phyloP scores from a whole-genome alignment of 1,140 invertebrate species.

The Chironomus striatipennis region DNA sequence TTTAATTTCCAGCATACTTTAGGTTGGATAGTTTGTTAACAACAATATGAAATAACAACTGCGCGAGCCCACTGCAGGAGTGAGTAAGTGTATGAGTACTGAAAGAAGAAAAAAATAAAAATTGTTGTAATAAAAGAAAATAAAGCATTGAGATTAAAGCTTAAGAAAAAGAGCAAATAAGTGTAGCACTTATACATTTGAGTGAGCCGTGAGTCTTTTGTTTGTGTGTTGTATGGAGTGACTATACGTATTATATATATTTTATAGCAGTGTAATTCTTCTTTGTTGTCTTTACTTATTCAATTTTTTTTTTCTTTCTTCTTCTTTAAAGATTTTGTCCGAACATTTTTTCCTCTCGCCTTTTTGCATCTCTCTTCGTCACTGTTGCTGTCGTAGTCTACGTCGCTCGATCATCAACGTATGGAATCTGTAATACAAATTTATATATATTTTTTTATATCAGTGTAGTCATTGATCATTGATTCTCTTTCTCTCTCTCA shows the following conservation, averaged over 20 bases:
- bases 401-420: neutral
- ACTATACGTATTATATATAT: no score
- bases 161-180: conserved; percentile 24
- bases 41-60: conserved; percentile 23
- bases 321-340: neutral
- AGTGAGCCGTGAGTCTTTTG: neutral
- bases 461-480: conserved; percentile 18
- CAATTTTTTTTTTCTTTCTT: no score
- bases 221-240: neutral
- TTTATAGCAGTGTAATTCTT: no score
- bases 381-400: neutral
- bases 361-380: neutral
- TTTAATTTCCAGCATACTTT: conserved; percentile 25
- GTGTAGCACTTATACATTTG: neutral
- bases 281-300: no score
- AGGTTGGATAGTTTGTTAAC: conserved; percentile 24
- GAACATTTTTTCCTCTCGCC: neutral
- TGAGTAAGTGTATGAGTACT: conserved; percentile 18
- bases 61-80: neutral
- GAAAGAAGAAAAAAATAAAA: neutral
- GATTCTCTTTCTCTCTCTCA: conserved; percentile 13
- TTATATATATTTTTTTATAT: neutral
- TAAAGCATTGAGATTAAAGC: conserved; percentile 23
- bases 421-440: neutral
- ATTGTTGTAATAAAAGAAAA: conserved; percentile 22